Conservation (phyloP, 2,113 vertebrate genomes). For the Mionectes macconnelli region DNA sequence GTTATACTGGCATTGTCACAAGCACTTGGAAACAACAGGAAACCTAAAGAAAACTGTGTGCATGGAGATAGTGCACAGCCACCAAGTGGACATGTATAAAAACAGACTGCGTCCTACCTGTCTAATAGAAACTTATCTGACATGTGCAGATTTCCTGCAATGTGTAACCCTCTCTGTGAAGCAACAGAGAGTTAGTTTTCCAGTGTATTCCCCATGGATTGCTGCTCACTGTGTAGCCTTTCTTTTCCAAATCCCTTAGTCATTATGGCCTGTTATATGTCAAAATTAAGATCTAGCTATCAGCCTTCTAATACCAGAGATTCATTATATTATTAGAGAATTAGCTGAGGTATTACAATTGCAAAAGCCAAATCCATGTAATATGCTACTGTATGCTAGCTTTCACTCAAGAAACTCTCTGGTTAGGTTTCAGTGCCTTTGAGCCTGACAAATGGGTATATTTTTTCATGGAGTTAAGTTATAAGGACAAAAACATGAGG, state of each 20-base stretch:
- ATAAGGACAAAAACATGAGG: background rate
- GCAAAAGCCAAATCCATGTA: background rate
- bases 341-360: background rate
- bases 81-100: background rate
- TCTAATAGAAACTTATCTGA: conserved; percentile 8
- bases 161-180: background rate
- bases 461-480: background rate
- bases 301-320: background rate
- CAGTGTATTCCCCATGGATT: background rate
- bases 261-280: background rate
- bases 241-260: background rate
- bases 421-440: background rate
- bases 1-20: background rate
- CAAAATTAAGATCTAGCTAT: background rate
- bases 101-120: background rate
- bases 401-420: background rate
- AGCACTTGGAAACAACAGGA: background rate
- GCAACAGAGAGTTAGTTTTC: background rate
- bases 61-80: background rate
- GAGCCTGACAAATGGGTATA: background rate
- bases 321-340: background rate
- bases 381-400: background rate
- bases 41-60: background rate
- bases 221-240: background rate
- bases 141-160: background rate